phyloP scores from a whole-genome alignment of 2,888 invertebrate genomes.

The Sussaba pulchella region DNA sequence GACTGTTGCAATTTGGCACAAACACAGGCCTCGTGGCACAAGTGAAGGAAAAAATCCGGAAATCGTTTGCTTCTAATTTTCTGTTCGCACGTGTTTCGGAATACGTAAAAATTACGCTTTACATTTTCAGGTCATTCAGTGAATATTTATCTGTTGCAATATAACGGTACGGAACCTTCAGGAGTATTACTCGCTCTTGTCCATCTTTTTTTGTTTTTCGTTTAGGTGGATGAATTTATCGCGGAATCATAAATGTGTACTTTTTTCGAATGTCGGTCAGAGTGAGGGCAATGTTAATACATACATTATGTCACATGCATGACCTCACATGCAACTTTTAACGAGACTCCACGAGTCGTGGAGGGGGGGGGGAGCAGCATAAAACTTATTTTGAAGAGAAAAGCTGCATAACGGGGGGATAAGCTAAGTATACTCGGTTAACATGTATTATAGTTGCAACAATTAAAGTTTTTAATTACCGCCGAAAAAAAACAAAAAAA shows the following conservation, averaged over 20 bases:
- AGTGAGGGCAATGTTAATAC: background rate
- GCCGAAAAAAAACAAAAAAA: slow-evolving; percentile 33
- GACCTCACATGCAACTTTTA: slow-evolving; percentile 48
- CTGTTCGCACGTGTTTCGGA: too few relatives aligned
- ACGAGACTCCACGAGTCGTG: slow-evolving; percentile 19
- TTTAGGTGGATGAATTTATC: too few relatives aligned
- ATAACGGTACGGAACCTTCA: too few relatives aligned
- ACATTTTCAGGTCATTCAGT: too few relatives aligned
- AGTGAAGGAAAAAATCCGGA: too few relatives aligned
- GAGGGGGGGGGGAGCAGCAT: background rate
- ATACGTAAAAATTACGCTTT: too few relatives aligned
- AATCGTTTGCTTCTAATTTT: too few relatives aligned
- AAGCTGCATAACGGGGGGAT: background rate
- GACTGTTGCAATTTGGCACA: too few relatives aligned
- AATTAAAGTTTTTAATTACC: slow-evolving; percentile 61
- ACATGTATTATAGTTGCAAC: slow-evolving; percentile 50
- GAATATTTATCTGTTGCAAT: too few relatives aligned
- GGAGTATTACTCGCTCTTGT: too few relatives aligned
- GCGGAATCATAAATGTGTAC: background rate
- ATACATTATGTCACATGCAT: background rate
- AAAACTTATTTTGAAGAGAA: slow-evolving; percentile 28
- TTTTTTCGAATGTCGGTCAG: background rate
- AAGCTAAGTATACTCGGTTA: slow-evolving; percentile 12
- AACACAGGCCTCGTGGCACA: too few relatives aligned
- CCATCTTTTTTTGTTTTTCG: too few relatives aligned